These are phyloP conservation scores for Lophotriccus pileatus DNA, from an alignment of 2,797 vertebrate genomes.

Conservation along the genomic window DNA sequence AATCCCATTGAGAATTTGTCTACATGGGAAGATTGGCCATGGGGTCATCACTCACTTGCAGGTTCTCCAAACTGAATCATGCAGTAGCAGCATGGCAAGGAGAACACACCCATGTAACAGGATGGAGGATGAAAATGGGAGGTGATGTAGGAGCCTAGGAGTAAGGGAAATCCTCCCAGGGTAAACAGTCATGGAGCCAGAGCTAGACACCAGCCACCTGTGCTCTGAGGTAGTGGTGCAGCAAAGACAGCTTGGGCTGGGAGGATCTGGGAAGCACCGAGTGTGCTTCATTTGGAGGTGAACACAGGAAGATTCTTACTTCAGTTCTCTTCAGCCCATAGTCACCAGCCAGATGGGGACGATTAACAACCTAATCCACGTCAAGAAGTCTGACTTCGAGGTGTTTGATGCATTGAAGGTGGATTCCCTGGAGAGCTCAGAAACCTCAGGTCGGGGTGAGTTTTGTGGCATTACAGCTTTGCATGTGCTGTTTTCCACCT, in stretches of 20 bases:
- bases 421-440: constrained; percentile 93
- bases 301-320: neutral
- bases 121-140: neutral
- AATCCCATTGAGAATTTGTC: neutral
- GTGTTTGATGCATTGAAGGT: constrained; percentile 96
- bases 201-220: neutral
- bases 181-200: neutral
- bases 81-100: neutral
- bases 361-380: constrained; percentile 96
- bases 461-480: constrained; percentile 25
- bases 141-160: neutral
- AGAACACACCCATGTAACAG: neutral
- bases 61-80: neutral
- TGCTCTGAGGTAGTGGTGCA: neutral
- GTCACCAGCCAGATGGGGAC: constrained; percentile 96
- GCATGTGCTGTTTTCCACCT: constrained; percentile 21
- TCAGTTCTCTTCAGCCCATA: constrained; percentile 81
- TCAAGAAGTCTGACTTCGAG: constrained; percentile 98
- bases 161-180: neutral
- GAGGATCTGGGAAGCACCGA: neutral
- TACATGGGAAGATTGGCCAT: neutral
- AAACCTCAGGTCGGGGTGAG: constrained; percentile 88
- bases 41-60: neutral
- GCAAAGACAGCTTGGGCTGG: neutral
- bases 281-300: neutral